Conservation (phyloP, 2,888 invertebrate species). For the Hetaerina titia region DNA sequence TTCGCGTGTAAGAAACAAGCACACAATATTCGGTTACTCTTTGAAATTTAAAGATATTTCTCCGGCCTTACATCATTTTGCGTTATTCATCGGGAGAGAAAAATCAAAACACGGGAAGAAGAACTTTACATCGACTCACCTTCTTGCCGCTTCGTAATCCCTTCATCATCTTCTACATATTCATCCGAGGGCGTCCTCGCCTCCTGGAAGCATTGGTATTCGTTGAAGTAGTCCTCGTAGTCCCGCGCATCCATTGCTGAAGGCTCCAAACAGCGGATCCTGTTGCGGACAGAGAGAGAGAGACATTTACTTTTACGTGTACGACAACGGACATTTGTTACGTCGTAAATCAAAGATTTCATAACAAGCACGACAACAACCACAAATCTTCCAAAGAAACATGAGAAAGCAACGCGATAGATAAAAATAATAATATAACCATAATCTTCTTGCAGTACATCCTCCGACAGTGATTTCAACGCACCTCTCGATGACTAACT, state of each 20-base stretch:
- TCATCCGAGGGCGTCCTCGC: constrained; percentile 80
- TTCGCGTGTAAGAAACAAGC: no score
- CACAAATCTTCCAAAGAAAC: not conserved
- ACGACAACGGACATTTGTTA: not conserved
- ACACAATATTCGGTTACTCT: no score
- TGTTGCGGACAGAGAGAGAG: not conserved
- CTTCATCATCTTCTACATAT: constrained; percentile 81
- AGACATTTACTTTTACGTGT: not conserved
- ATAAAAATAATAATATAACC: not conserved
- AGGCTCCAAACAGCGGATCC: constrained; percentile 64
- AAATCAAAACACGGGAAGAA: constrained; percentile 5
- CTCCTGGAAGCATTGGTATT: constrained; percentile 82
- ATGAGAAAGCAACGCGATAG: not conserved
- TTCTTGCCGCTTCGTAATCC: constrained; percentile 67
- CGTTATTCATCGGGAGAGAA: not conserved
- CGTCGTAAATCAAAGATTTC: not conserved
- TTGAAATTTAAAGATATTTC: no score
- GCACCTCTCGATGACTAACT: not conserved
- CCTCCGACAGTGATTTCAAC: not conserved
- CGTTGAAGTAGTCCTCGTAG: constrained; percentile 84
- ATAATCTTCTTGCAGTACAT: no score
- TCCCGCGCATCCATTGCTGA: constrained; percentile 72
- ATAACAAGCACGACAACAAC: not conserved
- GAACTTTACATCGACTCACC: constrained; percentile 74
- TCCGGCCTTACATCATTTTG: not conserved